Evolutionary conservation across 2,888 invertebrate genomes (phyloP), one percentile per base, ranked within the genome.

Genomic region (Cephus runcator): DNA sequence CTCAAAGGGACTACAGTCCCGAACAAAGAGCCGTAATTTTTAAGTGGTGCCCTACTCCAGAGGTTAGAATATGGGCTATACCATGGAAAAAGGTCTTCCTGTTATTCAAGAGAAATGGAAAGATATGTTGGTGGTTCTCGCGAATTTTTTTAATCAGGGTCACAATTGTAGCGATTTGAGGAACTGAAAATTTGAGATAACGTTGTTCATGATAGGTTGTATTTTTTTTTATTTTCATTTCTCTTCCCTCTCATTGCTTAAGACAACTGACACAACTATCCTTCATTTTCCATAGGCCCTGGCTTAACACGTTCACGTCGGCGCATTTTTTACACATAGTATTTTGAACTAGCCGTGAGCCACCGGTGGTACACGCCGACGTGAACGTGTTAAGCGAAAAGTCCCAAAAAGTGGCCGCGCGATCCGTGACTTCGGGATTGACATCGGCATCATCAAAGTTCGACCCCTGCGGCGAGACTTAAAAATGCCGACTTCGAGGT

Each of bases 381-480:
- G n/a, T n/a, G n/a, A n/a, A n/a, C n/a, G n/a, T n/a, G n/a, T 12
- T 1, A 0, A 35, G 74, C 34, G 30, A 73, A 30, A 75, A 40
- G 79, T 69, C 76, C 74, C 12, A 69, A 35, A 73, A 34, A 73
- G 36, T 75, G 76, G 56, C 33, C 40, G 40, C 2, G 40, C 40
- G 23, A 56, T 56, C 40, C 15, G 40, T 56, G 40, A 78, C 78
- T 80, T 75, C 69, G 68, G 84, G 87, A 88, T 88, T 88, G 89
- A 88, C 89, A 88, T 88, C 89, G 89, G 89, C 83, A 76, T 77
- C 81, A 85, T 88, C 87, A 87, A 88, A 88, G 87, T 83, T 85
- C 80, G 79, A 74, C 84, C 88, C 89, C 89, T 77, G 88, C 82
- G 80, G 89, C 69, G 84, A 82, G 81, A 82, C 84, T 86, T 83